These are phyloP conservation scores for Boloria euphrosyne DNA, from an alignment of 2,888 invertebrate species.

Conservation along the genomic window DNA sequence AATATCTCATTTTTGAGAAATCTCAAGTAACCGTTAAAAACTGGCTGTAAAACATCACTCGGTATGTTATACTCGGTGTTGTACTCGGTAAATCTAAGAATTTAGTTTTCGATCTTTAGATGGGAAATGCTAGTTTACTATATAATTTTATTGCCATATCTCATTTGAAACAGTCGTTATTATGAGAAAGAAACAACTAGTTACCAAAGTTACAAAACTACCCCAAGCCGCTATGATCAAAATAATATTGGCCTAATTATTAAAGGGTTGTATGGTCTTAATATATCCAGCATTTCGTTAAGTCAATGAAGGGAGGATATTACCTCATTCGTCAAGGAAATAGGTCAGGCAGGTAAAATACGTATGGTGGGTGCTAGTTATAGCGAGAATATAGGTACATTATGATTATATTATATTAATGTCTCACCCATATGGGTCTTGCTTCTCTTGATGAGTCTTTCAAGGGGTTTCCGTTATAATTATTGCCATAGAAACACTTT, in stretches of 20 bases:
- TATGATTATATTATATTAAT: not conserved
- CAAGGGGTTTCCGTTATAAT: no score
- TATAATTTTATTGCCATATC: not conserved
- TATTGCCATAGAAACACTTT: no score
- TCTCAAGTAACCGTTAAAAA: no score
- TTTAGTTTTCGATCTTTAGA: no score
- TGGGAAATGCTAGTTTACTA: no score
- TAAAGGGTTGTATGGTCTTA: conserved; percentile 23
- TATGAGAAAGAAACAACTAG: not conserved
- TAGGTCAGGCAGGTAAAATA: conserved; percentile 36
- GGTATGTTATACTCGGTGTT: no score
- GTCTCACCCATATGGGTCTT: no score
- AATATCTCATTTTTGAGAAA: no score
- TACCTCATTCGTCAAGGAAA: conserved; percentile 37
- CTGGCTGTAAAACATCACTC: no score
- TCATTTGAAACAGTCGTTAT: no score
- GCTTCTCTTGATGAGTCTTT: no score
- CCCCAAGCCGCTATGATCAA: not conserved
- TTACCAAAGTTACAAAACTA: not conserved
- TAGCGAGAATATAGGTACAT: conserved; percentile 3
- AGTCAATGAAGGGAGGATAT: conserved; percentile 34
- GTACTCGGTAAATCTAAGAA: no score
- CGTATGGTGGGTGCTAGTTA: conserved; percentile 12
- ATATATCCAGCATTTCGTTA: conserved; percentile 36
- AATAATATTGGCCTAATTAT: conserved; percentile 8